A percentile compares a stretch with the other conserved stretches of the same genome.
These are phyloP conservation scores for Phoebastria nigripes DNA, from an alignment of 2,797 vertebrate species.

Conservation along the genomic window DNA sequence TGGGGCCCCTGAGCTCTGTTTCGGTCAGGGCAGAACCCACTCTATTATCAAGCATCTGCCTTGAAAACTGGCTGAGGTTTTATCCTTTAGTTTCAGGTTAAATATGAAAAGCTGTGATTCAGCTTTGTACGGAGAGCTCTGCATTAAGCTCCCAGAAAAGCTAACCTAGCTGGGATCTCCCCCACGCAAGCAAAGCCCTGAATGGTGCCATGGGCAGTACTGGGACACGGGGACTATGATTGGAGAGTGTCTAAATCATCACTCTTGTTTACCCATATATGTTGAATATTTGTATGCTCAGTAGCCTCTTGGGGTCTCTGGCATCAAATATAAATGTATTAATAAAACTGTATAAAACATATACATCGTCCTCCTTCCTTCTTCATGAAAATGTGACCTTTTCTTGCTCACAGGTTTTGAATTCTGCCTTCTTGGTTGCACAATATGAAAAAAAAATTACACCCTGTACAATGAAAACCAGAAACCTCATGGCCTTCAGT, in stretches of 20 bases:
- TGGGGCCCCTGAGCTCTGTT: neutral
- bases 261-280: neutral
- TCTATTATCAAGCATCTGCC: neutral
- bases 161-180: neutral
- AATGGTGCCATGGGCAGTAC: neutral
- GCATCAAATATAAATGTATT: neutral
- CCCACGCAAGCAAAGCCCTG: neutral
- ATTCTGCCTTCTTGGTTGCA: neutral
- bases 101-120: neutral
- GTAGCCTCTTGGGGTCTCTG: neutral
- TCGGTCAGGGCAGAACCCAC: neutral
- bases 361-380: neutral
- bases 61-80: neutral
- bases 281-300: neutral
- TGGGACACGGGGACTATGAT: accelerated
- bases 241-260: neutral
- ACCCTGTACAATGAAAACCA: neutral
- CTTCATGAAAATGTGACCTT: neutral
- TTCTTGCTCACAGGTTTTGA: neutral
- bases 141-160: neutral
- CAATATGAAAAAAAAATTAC: neutral
- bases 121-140: neutral
- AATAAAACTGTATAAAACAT: neutral
- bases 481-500: neutral
- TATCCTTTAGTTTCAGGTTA: neutral